These are phyloP conservation scores for Ahaetulla prasina DNA, from an alignment of 2,113 vertebrate genomes.

Conservation along the genomic window DNA sequence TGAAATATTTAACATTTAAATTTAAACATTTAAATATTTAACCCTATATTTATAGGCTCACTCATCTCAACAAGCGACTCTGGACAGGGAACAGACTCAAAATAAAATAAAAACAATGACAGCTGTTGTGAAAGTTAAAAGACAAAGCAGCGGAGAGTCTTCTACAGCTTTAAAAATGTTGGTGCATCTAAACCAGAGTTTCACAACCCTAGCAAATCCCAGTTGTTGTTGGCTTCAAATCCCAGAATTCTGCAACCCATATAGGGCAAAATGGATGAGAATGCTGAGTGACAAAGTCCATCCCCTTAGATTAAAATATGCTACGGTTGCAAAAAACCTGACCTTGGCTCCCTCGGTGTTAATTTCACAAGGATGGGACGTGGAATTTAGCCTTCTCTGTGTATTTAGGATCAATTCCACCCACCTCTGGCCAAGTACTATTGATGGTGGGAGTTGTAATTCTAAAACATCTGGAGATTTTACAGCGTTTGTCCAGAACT, in stretches of 20 bases:
- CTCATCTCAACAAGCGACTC: not conserved
- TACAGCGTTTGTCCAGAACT: not conserved
- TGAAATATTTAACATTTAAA: no score
- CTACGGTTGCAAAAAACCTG: not conserved
- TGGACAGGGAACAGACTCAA: not conserved
- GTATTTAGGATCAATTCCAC: not conserved
- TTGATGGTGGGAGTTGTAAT: not conserved
- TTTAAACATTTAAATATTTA: no score
- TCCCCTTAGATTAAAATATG: not conserved
- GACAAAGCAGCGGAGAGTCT: not conserved
- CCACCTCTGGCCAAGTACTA: not conserved
- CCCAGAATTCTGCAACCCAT: not conserved
- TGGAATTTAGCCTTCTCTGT: not conserved
- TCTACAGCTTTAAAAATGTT: not conserved
- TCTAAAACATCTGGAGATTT: not conserved
- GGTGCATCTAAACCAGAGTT: not conserved
- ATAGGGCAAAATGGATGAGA: not conserved
- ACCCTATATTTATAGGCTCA: no score
- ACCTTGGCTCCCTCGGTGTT: not conserved
- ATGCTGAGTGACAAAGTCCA: not conserved
- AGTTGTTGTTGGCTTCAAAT: not conserved
- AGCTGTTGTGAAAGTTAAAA: not conserved
- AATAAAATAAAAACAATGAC: not conserved
- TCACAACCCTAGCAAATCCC: not conserved
- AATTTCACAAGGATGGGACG: not conserved